phyloP scores from a whole-genome alignment of 1,140 invertebrate genomes.

The Polypedilum vanderplanki region DNA sequence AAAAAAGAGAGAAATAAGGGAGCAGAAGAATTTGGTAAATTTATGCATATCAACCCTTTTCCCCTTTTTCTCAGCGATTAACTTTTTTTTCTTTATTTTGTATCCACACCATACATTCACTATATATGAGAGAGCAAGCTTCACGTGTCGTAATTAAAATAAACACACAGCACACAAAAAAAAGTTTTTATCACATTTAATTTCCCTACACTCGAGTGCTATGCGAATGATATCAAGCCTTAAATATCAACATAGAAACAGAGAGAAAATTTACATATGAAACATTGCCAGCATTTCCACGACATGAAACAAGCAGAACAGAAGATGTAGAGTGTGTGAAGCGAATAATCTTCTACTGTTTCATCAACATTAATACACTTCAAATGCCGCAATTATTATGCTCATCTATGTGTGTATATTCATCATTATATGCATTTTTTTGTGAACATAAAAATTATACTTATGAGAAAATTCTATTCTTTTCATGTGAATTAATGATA shows the following conservation, averaged over 20 bases:
- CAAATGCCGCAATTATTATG: not conserved
- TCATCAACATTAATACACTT: slow-evolving; percentile 27
- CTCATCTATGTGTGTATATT: not conserved
- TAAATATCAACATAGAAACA: not conserved
- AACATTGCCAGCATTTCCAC: not conserved
- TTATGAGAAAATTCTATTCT: too few relatives aligned
- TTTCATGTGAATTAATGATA: too few relatives aligned
- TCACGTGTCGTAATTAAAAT: slow-evolving; percentile 24
- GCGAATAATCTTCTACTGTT: not conserved
- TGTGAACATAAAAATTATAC: too few relatives aligned
- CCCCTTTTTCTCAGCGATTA: too few relatives aligned
- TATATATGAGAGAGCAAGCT: too few relatives aligned
- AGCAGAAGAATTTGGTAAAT: too few relatives aligned
- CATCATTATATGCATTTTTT: too few relatives aligned
- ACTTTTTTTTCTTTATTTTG: too few relatives aligned
- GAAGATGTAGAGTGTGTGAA: not conserved
- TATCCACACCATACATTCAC: too few relatives aligned
- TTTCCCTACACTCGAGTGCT: not conserved
- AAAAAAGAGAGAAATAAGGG: too few relatives aligned
- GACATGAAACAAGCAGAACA: not conserved
- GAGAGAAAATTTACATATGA: not conserved
- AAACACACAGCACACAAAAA: not conserved
- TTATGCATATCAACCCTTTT: too few relatives aligned
- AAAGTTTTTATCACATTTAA: not conserved
- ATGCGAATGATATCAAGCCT: not conserved